phyloP scores from a whole-genome alignment of 1,140 invertebrate species.

The Teleogryllus occipitalis region DNA sequence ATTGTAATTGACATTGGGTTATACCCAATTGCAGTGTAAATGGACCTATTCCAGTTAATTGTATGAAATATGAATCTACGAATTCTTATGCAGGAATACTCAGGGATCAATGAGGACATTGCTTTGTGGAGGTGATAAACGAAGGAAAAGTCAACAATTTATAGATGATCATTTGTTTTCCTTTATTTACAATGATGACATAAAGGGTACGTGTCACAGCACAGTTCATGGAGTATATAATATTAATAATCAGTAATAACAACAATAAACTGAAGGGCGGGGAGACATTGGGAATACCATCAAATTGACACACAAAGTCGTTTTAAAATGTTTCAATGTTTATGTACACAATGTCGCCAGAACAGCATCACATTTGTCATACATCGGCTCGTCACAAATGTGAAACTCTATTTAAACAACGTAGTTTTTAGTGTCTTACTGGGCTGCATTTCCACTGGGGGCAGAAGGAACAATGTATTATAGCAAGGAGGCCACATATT shows the following conservation, averaged over 20 bases:
- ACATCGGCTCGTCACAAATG: neutral
- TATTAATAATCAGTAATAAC: constrained; percentile 13
- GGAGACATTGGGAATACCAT: constrained; percentile 6
- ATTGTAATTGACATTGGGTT: no score
- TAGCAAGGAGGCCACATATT: constrained; percentile 1
- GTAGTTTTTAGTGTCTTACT: neutral
- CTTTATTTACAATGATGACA: constrained; percentile 23
- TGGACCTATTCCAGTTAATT: no score
- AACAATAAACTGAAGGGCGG: constrained; percentile 10
- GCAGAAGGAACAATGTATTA: neutral
- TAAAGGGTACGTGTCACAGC: constrained; percentile 21
- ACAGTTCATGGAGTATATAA: constrained; percentile 19
- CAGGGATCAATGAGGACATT: no score
- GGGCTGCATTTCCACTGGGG: neutral
- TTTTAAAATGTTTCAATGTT: neutral
- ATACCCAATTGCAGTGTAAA: no score
- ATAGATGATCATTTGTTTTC: constrained; percentile 16
- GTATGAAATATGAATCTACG: no score
- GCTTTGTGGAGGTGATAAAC: no score
- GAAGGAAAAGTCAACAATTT: neutral
- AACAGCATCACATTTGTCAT: neutral
- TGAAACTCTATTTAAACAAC: neutral
- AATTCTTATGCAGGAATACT: no score
- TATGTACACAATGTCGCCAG: neutral
- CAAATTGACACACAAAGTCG: constrained; percentile 8